A percentile compares a stretch with the other conserved stretches of the same genome.
Evolutionary conservation across 2,888 invertebrate species (phyloP).

Genomic region (Rotaria sp.): DNA sequence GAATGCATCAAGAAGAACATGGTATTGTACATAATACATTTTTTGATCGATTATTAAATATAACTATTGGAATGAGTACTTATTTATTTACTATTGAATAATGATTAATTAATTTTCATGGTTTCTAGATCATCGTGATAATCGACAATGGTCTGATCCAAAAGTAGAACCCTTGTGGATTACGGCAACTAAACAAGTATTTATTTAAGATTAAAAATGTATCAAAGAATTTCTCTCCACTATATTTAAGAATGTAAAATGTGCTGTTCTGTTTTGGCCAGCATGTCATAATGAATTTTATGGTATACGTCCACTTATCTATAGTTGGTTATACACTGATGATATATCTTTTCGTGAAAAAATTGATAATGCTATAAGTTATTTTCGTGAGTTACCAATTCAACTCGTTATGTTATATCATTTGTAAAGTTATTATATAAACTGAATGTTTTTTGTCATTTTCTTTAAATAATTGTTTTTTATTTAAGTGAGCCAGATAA

Average conservation of each 20-base stretch:
- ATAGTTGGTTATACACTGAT: background rate
- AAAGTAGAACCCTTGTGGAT: background rate
- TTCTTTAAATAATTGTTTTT: too few species aligned
- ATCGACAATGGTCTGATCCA: background rate
- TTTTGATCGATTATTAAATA: background rate
- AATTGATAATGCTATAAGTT: background rate
- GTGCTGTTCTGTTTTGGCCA: background rate
- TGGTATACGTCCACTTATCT: background rate
- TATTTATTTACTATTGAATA: too few species aligned
- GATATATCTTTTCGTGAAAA: background rate
- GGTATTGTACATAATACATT: background rate
- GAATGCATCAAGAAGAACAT: background rate
- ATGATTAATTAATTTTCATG: too few species aligned
- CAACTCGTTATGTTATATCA: background rate
- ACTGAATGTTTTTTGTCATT: background rate
- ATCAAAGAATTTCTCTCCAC: too few species aligned
- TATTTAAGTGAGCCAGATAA: constrained; percentile 2
- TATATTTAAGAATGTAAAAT: background rate
- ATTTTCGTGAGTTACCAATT: background rate
- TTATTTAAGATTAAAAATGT: too few species aligned
- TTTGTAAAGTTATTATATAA: background rate
- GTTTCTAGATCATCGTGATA: background rate
- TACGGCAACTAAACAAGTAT: background rate
- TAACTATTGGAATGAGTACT: background rate
- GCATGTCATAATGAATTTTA: background rate